Percentiles rank a stretch among this genome's conserved stretches.
Evolutionary conservation across 2,113 vertebrate species (phyloP).

Genomic region (Leucoraja erinaceus): DNA sequence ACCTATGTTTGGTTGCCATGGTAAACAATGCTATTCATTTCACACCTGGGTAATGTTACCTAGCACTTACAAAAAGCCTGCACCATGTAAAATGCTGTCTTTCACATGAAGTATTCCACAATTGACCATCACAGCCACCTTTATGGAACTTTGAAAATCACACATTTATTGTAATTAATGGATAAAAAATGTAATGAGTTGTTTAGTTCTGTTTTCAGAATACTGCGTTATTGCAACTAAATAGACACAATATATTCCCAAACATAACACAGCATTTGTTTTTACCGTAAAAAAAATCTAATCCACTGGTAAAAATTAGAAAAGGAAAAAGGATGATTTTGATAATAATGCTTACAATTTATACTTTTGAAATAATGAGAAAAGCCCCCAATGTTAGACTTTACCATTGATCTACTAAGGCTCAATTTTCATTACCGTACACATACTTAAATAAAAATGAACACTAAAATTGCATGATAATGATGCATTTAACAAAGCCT

Average conservation of each 20-base stretch:
- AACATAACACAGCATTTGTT: not conserved
- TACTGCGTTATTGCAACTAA: not conserved
- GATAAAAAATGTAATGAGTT: not conserved
- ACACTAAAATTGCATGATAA: not conserved
- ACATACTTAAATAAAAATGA: not conserved
- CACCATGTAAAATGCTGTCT: not conserved
- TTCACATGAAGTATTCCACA: not conserved
- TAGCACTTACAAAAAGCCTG: too few species aligned
- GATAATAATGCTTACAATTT: not conserved
- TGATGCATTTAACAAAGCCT: not conserved
- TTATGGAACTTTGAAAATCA: not conserved
- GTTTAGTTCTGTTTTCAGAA: not conserved
- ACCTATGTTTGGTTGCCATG: constrained; percentile 11
- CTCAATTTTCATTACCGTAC: not conserved
- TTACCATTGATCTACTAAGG: not conserved
- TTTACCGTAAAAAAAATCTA: not conserved
- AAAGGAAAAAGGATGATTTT: not conserved
- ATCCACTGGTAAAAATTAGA: not conserved
- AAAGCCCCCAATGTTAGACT: not conserved
- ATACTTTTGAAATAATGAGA: not conserved
- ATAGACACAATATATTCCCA: not conserved
- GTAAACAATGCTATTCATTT: constrained; percentile 24
- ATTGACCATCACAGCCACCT: not conserved
- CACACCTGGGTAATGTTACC: constrained; percentile 9
- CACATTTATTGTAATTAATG: not conserved